A percentile compares a stretch with the other conserved stretches of the same genome.
Conservation (phyloP, 2,888 invertebrate genomes). For the Drosophila pegasa region DNA sequence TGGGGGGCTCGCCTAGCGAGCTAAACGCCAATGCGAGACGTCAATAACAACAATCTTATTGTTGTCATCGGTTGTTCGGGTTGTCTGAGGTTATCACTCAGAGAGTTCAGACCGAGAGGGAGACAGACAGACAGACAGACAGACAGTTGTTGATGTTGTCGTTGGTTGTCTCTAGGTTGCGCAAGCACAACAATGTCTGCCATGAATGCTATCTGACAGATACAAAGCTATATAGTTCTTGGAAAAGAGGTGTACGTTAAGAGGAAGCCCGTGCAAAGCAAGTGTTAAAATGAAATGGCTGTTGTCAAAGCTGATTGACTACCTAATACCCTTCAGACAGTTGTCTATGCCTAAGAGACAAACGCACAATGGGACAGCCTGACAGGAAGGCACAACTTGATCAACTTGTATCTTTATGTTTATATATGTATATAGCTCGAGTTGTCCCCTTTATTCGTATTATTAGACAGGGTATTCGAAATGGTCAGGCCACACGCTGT, state of each 20-base stretch:
- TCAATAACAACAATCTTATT: conserved; percentile 36
- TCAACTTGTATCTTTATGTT: background rate
- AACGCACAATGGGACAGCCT: background rate
- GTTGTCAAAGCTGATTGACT: background rate
- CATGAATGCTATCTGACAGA: conserved; percentile 44
- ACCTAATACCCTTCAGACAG: background rate
- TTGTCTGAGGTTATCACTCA: conserved; percentile 69
- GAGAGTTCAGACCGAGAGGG: conserved; percentile 23
- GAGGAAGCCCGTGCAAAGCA: conserved; percentile 35
- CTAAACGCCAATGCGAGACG: conserved; percentile 30
- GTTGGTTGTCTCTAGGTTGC: conserved; percentile 37
- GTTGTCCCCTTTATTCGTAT: background rate
- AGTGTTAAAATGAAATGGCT: background rate
- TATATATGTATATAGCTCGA: background rate
- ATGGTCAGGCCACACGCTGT: conserved; percentile 15
- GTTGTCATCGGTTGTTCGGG: conserved; percentile 28
- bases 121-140: conserved; percentile 19
- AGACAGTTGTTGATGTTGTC: conserved; percentile 3
- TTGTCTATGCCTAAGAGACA: background rate
- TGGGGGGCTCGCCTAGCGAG: conserved; percentile 71
- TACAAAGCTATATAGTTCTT: conserved; percentile 30
- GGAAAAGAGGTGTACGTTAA: background rate
- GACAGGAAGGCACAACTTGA: background rate
- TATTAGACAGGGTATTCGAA: conserved; percentile 1
- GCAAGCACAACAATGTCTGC: conserved; percentile 23